Base-by-base conservation (phyloP, 2,113 vertebrate species). In the Mus spicilegus region DNA sequence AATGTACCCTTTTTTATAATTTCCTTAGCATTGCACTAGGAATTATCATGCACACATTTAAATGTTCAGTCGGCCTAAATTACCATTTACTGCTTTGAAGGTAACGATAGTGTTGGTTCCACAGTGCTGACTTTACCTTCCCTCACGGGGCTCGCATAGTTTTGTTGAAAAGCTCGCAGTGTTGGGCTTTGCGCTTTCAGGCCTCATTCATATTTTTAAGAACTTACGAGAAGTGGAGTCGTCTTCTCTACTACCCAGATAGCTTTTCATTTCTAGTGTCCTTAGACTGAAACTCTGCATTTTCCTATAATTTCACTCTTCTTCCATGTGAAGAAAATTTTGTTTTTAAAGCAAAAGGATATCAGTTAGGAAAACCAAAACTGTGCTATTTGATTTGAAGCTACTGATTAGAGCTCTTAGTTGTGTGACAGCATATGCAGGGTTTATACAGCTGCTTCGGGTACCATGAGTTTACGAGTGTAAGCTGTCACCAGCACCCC, bases 201-300 rank as follows among this genome's bases (percentile, higher is more conserved):
- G 39, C 54, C 17, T 87, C 10, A 49, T 91, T 89, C 33, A 33
- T 93, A 58, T 78, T 84, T 92, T 88, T 97, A 92, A 95, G 80
- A 76, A 91, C 26, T 76, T 85, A 49, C 63, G 78, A 87, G 80
- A n/a, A 80, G 26, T 63, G 65, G 82, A 91, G 51, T 39, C 39
- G 33, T 4, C 13, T 91, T 5, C 82, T 78, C 58, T 0, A 51
- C 88, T 77, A 51, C 22, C 73, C 17, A 65, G 39, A 3, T 72
- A 75, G 56, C 80, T 89, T 89, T 11, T 14, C 54, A 24, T 46
- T 91, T 73, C 46, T 61, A 1, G 78, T 87, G 7, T 65, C 95
- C 33, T 90, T 24, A 80, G 36, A 56, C 56, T 81, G 78, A 89
- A 78, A 56, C 85, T 93, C 49, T 91, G 4, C 78, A 28, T 87